phyloP scores from a whole-genome alignment of 2,113 vertebrate species.

The Sula dactylatra region DNA sequence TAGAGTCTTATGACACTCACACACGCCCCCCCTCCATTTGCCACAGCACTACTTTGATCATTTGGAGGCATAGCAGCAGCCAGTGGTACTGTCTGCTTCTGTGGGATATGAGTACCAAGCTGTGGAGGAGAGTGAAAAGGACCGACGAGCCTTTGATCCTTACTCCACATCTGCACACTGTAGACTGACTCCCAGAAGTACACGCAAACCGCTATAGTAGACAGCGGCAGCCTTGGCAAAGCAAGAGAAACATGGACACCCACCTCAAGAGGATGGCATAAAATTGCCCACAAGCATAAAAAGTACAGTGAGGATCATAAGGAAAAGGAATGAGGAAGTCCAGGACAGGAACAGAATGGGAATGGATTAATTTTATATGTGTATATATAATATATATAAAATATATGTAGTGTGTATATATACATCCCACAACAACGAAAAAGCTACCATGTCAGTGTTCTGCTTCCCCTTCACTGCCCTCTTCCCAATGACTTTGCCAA shows the following conservation, averaged over 20 bases:
- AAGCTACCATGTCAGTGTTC: not conserved
- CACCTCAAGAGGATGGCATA: not conserved
- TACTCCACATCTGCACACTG: fast-evolving
- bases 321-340: not conserved
- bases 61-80: not conserved
- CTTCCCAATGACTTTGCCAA: not conserved
- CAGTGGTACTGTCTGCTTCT: not conserved
- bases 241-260: not conserved
- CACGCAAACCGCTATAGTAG: not conserved
- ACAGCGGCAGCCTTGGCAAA: not conserved
- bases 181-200: not conserved
- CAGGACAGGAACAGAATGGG: not conserved
- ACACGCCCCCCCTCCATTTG: fast-evolving
- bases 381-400: too few species aligned
- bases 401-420: not conserved
- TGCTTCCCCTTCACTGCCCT: not conserved
- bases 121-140: not conserved
- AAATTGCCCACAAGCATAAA: not conserved
- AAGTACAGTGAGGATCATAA: not conserved
- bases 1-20: not conserved
- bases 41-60: not conserved
- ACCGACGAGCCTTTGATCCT: not conserved
- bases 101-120: fast-evolving
- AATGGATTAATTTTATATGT: not conserved
- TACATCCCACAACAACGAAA: not conserved